Evolutionary conservation across 1,140 invertebrate genomes (phyloP), one percentile per base, ranked within the genome.

Genomic region (Battus philenor): DNA sequence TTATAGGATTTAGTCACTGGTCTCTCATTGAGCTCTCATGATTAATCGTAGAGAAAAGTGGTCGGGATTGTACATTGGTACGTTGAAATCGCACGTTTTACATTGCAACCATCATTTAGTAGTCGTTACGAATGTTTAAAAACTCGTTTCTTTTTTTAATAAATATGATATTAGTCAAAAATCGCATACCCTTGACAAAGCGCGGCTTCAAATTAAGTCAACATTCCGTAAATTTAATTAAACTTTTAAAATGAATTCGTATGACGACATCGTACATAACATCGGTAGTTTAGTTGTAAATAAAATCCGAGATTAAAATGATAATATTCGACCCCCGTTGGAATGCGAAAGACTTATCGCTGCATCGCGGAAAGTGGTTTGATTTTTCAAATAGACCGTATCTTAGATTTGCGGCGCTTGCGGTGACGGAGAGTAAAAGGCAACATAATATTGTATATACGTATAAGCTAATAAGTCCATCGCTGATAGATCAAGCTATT

Each of bases 21-120:
- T 61, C 71, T 59, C 60, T 71, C 67, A 74, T 70, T 72, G 61
- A 62, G 59, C 66, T 65, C 66, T 65, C 65, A 74, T 73, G 74
- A 78, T 79, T 74, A 79, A 78, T 74, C 66, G 62, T 50, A 48
- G 67, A 69, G 73, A 76, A 77, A 76, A 71, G 59, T 57, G 64
- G 65, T 45, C 52, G 31, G 54, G 59, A 63, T 70, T 67, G 68
- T 61, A 68, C 62, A 54, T 69, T 69, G 46, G 63, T 59, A 59
- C 52, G 64, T 56, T 61, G 59, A 62, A 51, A 73, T 68, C 64
- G 59, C 68, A 72, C 63, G 63, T 66, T 70, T 68, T 65, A 51
- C 47, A 50, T 50, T 48, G 43, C 47, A 6, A 57, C 52, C 46
- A 44, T 48, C 68, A 59, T 61, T 71, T 76, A 64, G 63, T 55